Percentiles rank a stretch among this genome's conserved stretches.
These are phyloP conservation scores for Ispidina lecontei DNA, from an alignment of 2,797 vertebrate species.

Conservation along the genomic window DNA sequence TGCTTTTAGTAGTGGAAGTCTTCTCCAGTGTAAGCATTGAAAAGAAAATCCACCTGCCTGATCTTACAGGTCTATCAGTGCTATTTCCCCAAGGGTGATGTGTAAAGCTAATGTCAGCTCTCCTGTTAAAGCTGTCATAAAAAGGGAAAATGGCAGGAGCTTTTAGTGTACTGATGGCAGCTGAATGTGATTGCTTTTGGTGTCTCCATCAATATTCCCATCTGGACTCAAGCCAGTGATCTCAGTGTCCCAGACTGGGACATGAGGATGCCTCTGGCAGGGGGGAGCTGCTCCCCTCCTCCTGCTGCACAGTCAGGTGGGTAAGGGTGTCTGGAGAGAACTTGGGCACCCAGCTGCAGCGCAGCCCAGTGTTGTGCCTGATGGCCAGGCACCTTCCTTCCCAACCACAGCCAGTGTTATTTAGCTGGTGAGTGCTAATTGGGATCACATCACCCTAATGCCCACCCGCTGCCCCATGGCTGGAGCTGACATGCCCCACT, in stretches of 20 bases:
- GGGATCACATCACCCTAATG: not conserved
- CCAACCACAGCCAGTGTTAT: fast-evolving
- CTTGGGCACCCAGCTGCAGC: not conserved
- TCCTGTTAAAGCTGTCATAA: not conserved
- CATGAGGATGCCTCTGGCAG: fast-evolving
- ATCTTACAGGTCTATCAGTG: not conserved
- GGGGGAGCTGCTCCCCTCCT: not conserved
- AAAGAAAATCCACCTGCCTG: constrained; percentile 70
- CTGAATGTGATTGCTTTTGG: not conserved
- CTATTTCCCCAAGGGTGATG: not conserved
- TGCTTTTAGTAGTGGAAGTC: constrained; percentile 34
- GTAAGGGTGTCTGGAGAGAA: not conserved
- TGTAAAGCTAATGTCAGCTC: not conserved
- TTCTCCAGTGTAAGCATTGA: constrained; percentile 30
- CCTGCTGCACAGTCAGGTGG: not conserved
- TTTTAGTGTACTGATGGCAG: not conserved
- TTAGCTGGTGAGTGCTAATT: fast-evolving
- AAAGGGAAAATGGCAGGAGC: not conserved
- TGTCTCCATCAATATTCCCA: not conserved
- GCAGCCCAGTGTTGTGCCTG: not conserved
- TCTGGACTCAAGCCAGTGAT: fast-evolving
- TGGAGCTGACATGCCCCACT: not conserved
- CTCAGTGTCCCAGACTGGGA: not conserved
- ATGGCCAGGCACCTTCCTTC: not conserved
- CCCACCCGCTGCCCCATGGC: not conserved